Conservation (phyloP, 2,797 vertebrate species). For the Synanceia verrucosa region DNA sequence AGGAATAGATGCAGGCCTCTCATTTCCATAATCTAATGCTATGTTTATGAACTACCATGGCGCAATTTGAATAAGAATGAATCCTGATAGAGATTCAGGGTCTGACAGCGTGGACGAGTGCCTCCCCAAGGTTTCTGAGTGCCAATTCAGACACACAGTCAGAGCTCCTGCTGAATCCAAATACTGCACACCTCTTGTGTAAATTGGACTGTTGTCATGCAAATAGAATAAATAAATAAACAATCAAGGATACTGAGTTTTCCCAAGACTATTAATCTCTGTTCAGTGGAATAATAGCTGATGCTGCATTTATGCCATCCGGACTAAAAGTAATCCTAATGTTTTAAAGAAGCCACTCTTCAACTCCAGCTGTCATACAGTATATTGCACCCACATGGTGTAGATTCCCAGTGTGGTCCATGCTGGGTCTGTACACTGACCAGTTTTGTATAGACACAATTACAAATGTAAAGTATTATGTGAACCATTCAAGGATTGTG, state of each 20-base stretch:
- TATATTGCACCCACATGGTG: background rate
- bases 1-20: constrained; percentile 74
- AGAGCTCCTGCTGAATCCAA: constrained; percentile 31
- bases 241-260: constrained; percentile 31
- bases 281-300: constrained; percentile 9
- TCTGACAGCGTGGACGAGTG: constrained; percentile 48
- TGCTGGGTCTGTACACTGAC: background rate
- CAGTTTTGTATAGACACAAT: background rate
- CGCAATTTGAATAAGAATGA: constrained; percentile 82
- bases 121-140: constrained; percentile 60
- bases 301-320: background rate
- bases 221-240: constrained; percentile 27
- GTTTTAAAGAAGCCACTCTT: background rate
- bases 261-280: constrained; percentile 16
- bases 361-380: background rate
- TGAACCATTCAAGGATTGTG: background rate
- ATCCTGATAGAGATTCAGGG: constrained; percentile 63
- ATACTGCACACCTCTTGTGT: background rate
- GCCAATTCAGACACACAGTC: constrained; percentile 30
- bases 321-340: background rate
- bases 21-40: constrained; percentile 85
- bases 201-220: constrained; percentile 3
- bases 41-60: constrained; percentile 75
- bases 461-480: background rate
- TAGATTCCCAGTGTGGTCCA: background rate